phyloP scores from a whole-genome alignment of 2,113 vertebrate genomes.

The Ptilonorhynchus violaceus region DNA sequence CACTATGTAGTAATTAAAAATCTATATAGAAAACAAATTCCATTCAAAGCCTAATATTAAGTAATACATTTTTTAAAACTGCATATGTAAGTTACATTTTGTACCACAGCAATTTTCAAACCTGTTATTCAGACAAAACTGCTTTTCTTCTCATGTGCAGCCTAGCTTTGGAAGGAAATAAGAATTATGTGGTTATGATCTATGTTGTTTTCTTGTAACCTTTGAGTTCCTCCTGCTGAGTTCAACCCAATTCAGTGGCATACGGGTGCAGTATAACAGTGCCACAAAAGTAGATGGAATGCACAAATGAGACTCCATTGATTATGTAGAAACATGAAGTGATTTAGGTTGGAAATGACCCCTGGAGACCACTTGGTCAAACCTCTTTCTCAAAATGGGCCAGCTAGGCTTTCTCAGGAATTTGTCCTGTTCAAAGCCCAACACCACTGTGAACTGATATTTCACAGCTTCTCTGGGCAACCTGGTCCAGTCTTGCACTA shows the following conservation, averaged over 20 bases:
- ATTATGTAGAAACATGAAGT: background rate
- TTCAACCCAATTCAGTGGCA: background rate
- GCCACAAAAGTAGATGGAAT: background rate
- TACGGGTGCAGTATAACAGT: background rate
- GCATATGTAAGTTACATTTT: background rate
- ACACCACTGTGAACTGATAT: background rate
- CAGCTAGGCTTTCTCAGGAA: background rate
- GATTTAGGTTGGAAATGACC: background rate
- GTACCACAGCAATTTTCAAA: background rate
- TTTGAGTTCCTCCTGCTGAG: background rate
- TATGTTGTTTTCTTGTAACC: background rate
- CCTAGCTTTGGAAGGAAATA: background rate
- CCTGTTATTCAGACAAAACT: background rate
- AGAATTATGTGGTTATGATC: background rate
- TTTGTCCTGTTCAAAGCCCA: background rate
- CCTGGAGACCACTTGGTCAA: background rate
- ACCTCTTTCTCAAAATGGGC: background rate
- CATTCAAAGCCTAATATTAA: background rate
- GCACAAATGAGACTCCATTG: background rate
- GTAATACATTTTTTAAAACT: accelerated
- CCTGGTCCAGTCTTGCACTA: background rate
- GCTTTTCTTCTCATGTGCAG: background rate
- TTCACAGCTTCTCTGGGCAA: background rate
- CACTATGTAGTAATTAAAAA: background rate
- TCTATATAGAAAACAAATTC: background rate